Base-by-base conservation (phyloP, 2,888 invertebrate genomes). In the Protonemura montana region DNA sequence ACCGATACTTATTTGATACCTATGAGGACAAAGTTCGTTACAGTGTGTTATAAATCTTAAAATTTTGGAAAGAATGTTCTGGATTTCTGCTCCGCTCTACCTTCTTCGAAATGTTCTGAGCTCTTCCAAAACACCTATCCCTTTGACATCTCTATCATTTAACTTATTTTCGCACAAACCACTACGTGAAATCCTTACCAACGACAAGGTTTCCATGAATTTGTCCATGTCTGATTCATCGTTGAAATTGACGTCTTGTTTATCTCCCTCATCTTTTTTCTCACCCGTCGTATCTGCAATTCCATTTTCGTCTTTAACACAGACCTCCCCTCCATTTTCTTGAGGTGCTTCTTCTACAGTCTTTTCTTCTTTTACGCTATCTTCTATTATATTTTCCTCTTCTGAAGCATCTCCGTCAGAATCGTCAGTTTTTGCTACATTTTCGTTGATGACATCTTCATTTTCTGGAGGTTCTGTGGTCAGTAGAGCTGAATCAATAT, bases 271-370 rank as follows among this genome's bases (percentile, higher is more conserved):
- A 16, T 59, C 59, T 21, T 3, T 21, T 13, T 3, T 59, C 21
- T 21, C 59, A 7, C 21, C 59, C 13, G 13, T 59, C 59, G 7
- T 21, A 16, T 59, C 59, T 21, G 13, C 13, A 16, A 7, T 3
- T 59, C 59, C 59, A 59, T 84, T 84, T 27, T 5, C 84, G 10
- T 41, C 16, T 21, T 84, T 84, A 6, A n/a, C 35, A 42, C 7
- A 16, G n/a, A 28, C 42, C 0, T 27, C 41, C 10, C 0, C 30
- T 84, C 27, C 25, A 25, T 84, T 25, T 84, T 35, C 59, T 13
- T 35, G 2, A 16, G 0, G 26, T 35, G 2, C 28, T 5, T 25
- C 27, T 41, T 42, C 41, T 83, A 13, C 41, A 27, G 41, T 83
- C 27, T 35, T 41, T 42, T 35, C 41, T 29, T 35, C 41, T 83